Conservation (phyloP, 2,113 vertebrate genomes). For the Plotosus lineatus region DNA sequence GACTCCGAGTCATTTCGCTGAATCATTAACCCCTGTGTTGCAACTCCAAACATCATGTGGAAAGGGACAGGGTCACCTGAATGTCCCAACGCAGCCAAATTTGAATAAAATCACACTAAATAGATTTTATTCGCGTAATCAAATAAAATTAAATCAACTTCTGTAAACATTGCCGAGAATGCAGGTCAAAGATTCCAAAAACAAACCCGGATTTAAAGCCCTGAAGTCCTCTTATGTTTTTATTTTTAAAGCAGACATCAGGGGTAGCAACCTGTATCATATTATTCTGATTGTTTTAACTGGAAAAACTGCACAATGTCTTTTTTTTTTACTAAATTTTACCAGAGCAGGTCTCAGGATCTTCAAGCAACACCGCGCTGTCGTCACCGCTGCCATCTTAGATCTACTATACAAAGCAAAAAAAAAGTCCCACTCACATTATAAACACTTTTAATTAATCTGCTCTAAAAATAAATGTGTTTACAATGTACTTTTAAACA, state of each 20-base stretch:
- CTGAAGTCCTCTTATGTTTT: not conserved
- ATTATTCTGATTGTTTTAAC: not conserved
- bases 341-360: slow-evolving; percentile 76
- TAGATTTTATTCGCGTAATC: not conserved
- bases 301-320: not conserved
- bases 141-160: not conserved
- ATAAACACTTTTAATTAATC: not conserved
- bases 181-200: not conserved
- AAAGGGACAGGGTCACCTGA: not conserved
- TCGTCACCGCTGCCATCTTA: slow-evolving; percentile 84
- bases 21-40: not conserved
- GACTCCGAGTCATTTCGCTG: not conserved
- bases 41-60: not conserved
- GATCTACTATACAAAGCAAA: not conserved
- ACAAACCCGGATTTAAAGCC: not conserved
- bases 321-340: too few relatives aligned
- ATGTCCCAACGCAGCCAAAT: not conserved
- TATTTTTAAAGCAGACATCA: not conserved
- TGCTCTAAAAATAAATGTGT: not conserved
- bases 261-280: not conserved
- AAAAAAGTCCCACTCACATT: not conserved
- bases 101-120: not conserved
- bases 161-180: not conserved
- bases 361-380: slow-evolving; percentile 63
- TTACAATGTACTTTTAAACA: not conserved